Percentiles rank a stretch among this genome's conserved stretches.
Evolutionary conservation across 1,140 invertebrate species (phyloP).

Genomic region (Neodiprion virginianus): DNA sequence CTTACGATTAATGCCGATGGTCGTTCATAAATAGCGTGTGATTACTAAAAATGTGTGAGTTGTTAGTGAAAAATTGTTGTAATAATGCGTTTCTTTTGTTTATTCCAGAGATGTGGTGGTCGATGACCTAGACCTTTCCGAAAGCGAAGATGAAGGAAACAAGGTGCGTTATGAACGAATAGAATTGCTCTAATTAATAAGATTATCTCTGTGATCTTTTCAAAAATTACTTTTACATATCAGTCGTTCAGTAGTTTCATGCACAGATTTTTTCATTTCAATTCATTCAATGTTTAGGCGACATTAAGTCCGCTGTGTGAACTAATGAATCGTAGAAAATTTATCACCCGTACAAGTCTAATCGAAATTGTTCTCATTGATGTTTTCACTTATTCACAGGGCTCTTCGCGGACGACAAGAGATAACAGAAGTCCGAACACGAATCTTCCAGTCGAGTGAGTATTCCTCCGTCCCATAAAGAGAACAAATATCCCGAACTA

Average conservation of each 20-base stretch:
- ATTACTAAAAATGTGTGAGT: too few species aligned
- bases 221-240: not conserved
- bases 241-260: conserved; percentile 21
- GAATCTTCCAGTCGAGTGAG: conserved; percentile 49
- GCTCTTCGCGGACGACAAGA: conserved; percentile 37
- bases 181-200: too few species aligned
- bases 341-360: too few species aligned
- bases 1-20: too few species aligned
- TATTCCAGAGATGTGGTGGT: conserved; percentile 65
- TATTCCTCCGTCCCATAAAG: conserved; percentile 20
- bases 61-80: too few species aligned
- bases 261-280: conserved; percentile 26
- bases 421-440: conserved; percentile 41
- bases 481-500: too few species aligned
- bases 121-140: conserved; percentile 67
- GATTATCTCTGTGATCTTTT: not conserved
- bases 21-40: too few species aligned
- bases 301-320: not conserved
- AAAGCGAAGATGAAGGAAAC: conserved; percentile 63
- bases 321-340: not conserved
- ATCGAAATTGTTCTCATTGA: not conserved
- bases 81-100: conserved; percentile 21
- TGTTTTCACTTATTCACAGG: not conserved
- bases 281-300: not conserved
- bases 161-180: conserved; percentile 32